phyloP scores from a whole-genome alignment of 2,113 vertebrate species.

The Oxyruncus cristatus region DNA sequence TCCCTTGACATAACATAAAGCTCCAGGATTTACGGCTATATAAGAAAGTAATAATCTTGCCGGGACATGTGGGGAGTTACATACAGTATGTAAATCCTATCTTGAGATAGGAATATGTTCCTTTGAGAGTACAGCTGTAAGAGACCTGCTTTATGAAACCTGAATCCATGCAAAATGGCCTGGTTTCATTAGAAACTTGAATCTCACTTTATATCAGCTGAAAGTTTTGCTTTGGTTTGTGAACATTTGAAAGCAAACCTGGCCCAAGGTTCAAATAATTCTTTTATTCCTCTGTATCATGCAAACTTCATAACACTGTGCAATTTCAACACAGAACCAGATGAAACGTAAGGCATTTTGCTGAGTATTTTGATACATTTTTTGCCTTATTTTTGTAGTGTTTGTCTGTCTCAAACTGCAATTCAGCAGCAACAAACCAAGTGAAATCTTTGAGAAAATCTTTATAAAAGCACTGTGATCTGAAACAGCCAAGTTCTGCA shows the following conservation, averaged over 20 bases:
- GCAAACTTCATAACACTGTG: neutral
- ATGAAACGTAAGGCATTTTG: neutral
- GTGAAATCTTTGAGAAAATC: neutral
- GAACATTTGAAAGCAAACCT: slow-evolving; percentile 17
- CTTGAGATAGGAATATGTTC: slow-evolving; percentile 60
- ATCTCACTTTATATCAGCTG: slow-evolving; percentile 27
- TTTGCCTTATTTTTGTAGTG: neutral
- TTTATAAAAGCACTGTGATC: slow-evolving; percentile 18
- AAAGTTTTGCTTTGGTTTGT: slow-evolving; percentile 21
- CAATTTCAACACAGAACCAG: neutral
- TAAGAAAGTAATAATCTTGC: slow-evolving; percentile 68
- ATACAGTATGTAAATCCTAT: slow-evolving; percentile 68
- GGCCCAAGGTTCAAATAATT: neutral
- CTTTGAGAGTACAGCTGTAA: slow-evolving; percentile 58
- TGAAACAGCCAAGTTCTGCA: slow-evolving; percentile 35
- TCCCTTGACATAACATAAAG: slow-evolving; percentile 68
- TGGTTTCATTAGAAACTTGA: slow-evolving; percentile 48
- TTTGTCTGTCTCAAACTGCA: neutral
- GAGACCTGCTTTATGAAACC: slow-evolving; percentile 57
- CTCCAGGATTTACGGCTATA: slow-evolving; percentile 55
- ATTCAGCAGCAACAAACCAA: neutral
- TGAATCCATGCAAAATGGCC: slow-evolving; percentile 46
- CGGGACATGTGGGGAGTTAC: slow-evolving; percentile 47
- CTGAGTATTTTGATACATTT: neutral
- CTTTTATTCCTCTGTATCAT: neutral